phyloP scores from a whole-genome alignment of 2,797 vertebrate species.

The Enteromius treurensis region DNA sequence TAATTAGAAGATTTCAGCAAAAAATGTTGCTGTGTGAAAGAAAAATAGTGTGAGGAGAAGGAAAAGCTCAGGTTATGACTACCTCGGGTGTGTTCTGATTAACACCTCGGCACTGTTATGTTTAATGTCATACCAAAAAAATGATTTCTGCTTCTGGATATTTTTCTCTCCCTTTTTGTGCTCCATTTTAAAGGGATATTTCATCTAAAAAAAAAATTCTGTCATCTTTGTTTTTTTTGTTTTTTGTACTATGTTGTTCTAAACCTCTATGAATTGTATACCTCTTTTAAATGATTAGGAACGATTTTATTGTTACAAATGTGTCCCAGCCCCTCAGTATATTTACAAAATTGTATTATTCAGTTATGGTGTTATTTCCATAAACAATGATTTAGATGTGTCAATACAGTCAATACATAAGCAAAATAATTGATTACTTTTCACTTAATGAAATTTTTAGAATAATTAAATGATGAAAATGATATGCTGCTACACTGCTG shows the following conservation, averaged over 20 bases:
- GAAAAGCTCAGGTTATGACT: neutral
- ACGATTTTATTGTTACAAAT: neutral
- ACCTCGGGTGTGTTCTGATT: neutral
- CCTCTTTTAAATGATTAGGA: neutral
- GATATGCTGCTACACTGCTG: neutral
- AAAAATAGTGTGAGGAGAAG: neutral
- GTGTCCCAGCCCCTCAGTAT: neutral
- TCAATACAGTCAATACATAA: neutral
- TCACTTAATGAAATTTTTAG: neutral
- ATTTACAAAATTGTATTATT: too few relatives aligned
- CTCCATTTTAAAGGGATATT: neutral
- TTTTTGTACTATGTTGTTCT: neutral
- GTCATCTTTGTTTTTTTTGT: neutral
- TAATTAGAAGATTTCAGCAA: slow-evolving; percentile 33
- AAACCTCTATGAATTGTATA: neutral
- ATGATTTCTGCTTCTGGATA: neutral
- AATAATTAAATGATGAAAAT: neutral
- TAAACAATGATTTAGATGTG: neutral
- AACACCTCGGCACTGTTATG: neutral
- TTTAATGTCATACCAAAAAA: neutral
- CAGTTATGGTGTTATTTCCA: neutral
- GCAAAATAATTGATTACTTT: neutral
- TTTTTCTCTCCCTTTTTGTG: too few relatives aligned
- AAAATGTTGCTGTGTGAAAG: neutral
- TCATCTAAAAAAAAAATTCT: neutral